Evolutionary conservation across 2,888 invertebrate species (phyloP).

Genomic region (Pharmacophagus antenor): DNA sequence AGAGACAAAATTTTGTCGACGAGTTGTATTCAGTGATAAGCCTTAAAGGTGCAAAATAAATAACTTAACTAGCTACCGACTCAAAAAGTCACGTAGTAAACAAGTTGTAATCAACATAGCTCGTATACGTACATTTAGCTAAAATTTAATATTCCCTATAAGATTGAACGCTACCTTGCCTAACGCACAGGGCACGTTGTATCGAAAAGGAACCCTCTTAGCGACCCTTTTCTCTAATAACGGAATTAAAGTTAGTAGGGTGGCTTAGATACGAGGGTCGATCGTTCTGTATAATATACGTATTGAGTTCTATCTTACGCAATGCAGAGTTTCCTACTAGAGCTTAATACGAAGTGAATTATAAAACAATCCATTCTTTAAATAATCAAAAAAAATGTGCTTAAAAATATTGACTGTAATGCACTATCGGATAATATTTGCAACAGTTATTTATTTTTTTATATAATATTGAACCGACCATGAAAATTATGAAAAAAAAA

Average conservation of each 20-base stretch:
- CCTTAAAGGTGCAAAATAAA: too few species aligned
- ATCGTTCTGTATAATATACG: conserved; percentile 19
- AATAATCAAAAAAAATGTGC: too few species aligned
- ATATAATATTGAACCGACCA: too few species aligned
- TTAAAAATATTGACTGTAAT: too few species aligned
- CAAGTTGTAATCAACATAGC: neutral
- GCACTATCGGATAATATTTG: too few species aligned
- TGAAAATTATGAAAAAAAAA: too few species aligned
- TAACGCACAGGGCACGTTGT: conserved; percentile 28
- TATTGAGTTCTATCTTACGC: conserved; percentile 28
- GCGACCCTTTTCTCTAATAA: conserved; percentile 61
- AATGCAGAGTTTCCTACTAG: conserved; percentile 11
- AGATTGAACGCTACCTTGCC: conserved; percentile 15
- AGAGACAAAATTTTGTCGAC: too few species aligned
- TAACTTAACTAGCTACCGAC: too few species aligned
- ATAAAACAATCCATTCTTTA: too few species aligned
- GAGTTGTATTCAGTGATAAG: too few species aligned
- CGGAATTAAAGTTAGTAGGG: conserved; percentile 75
- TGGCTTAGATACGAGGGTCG: conserved; percentile 61
- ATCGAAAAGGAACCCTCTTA: conserved; percentile 41
- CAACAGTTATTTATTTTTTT: too few species aligned
- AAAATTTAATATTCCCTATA: conserved; percentile 1
- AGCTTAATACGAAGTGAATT: neutral
- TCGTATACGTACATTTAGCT: too few species aligned
- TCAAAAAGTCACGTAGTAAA: neutral